Evolutionary conservation across 2,113 vertebrate species (phyloP), one percentile per base, ranked within the genome.

Genomic region (Festucalex cinctus): DNA sequence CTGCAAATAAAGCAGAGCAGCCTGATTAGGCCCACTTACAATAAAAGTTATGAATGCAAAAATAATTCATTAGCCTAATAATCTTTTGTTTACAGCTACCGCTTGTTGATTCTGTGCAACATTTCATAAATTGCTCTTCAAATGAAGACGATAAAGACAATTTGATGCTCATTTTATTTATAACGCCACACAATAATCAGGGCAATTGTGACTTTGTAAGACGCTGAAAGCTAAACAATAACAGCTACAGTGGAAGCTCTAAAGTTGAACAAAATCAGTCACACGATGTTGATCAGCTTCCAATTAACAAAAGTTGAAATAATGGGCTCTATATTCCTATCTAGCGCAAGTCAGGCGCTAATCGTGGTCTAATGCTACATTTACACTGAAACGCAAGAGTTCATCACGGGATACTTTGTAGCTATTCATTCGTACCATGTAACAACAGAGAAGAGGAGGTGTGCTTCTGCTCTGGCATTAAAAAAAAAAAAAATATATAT

Each of bases 51-150:
- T 95, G 95, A 94, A 96, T 95, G 94, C 90, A 95, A 95, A 51
- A 96, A 96, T 95, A 94, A 96, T 95, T 93, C 92, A 97, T 97
- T 95, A 94, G 94, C 92, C 93, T 94, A 95, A 95, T 97, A 93
- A 93, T 97, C 92, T 94, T 95, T 95, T 95, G 10, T 98, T 96
- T 83, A 80, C 69, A 77, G 51, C 65, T 93, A 93, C 90, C 87
- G 93, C 90, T 91, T 77, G 92, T 93, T 93, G 92, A 93, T 88
- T 88, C 91, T 88, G 87, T 89, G 65, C 59, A 80, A 90, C 91
- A 91, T 88, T 77, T 88, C 88, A 88, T 13, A 68, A 79, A 79
- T 66, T 58, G 54, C 58, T 61, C 20, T 32, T 35, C 35, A 57
- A 56, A 53, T 4, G 9, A 26, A 57, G 14, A 57, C 54, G 12